These are phyloP conservation scores for Palythoa grandiflora DNA, from an alignment of 92 coral and sea anemone species.

Conservation along the genomic window DNA sequence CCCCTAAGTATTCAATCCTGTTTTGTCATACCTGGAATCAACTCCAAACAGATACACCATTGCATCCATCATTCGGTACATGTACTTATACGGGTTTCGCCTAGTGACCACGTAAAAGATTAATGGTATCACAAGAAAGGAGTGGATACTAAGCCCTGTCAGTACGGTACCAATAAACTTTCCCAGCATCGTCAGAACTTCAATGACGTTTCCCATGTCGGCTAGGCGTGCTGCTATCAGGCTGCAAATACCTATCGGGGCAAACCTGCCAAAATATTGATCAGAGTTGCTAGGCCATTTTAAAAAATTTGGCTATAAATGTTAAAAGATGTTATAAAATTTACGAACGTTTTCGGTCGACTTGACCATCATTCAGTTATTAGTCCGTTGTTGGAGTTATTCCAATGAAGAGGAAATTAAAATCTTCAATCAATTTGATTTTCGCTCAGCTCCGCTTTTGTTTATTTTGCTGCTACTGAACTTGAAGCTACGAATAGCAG, in stretches of 20 bases:
- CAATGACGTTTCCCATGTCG: slow-evolving; percentile 68
- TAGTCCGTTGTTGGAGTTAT: too few species aligned
- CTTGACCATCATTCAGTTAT: too few species aligned
- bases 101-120: slow-evolving; percentile 66
- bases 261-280: slow-evolving; percentile 55
- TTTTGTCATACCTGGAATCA: slow-evolving; percentile 59
- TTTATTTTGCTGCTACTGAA: too few species aligned
- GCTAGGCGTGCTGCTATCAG: slow-evolving; percentile 81
- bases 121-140: slow-evolving; percentile 66
- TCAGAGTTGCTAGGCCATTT: neutral
- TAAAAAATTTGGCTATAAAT: too few species aligned
- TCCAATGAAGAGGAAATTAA: too few species aligned
- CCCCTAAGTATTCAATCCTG: neutral
- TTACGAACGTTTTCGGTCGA: too few species aligned
- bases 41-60: slow-evolving; percentile 75
- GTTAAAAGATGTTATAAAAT: too few species aligned
- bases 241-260: slow-evolving; percentile 80
- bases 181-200: slow-evolving; percentile 68
- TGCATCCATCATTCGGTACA: slow-evolving; percentile 67
- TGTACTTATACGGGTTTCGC: slow-evolving; percentile 71
- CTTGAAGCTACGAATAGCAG: too few species aligned
- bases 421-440: too few species aligned
- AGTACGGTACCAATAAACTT: slow-evolving; percentile 75
- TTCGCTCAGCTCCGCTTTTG: too few species aligned
- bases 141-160: slow-evolving; percentile 71